Evolutionary conservation across 2,888 invertebrate species (phyloP), one percentile per base, ranked within the genome.

Genomic region (Salpingus planirostris): DNA sequence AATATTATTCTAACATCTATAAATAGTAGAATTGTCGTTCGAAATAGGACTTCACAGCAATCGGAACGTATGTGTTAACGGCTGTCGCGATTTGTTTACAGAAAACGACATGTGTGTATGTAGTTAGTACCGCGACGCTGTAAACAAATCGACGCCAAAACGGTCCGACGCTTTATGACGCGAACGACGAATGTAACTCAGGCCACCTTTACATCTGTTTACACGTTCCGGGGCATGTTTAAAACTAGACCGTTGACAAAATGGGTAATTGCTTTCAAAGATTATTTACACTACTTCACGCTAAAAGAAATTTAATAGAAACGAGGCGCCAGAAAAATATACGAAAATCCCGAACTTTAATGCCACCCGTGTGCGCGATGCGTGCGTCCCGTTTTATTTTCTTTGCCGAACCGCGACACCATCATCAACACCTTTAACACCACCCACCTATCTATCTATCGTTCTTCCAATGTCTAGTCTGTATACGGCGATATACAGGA

Each of bases 141-240:
- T 69, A 69, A 69, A 69, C 69, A 70, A 56, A 57, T 57, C 65
- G 69, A 69, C 68, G 68, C 68, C 69, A 65, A 64, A 64, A 60
- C 63, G 63, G 45, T 49, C 40, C 37, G 46, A 45, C 59, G 49
- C 65, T 67, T 66, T 64, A 66, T 62, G 64, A 66, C 61, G 64
- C 61, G 57, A 51, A 52, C 54, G 56, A 54, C 55, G 56, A 48
- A 53, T 49, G 47, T 47, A 42, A 52, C 49, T 50, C 50, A 50
- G 49, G 49, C 53, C 54, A 56, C 55, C 54, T 53, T 53, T 52
- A 51, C 47, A 49, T 50, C 44, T 60, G 62, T 63, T 62, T 63
- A 62, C 52, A 60, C 51, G 53, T 55, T 52, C 45, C n/a, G n/a
- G 47, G 47, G 47, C 50, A 50, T 59, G 60, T 62, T 61, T 61